phyloP scores from a whole-genome alignment of 2,888 invertebrate genomes.

The Pandemis heparana region DNA sequence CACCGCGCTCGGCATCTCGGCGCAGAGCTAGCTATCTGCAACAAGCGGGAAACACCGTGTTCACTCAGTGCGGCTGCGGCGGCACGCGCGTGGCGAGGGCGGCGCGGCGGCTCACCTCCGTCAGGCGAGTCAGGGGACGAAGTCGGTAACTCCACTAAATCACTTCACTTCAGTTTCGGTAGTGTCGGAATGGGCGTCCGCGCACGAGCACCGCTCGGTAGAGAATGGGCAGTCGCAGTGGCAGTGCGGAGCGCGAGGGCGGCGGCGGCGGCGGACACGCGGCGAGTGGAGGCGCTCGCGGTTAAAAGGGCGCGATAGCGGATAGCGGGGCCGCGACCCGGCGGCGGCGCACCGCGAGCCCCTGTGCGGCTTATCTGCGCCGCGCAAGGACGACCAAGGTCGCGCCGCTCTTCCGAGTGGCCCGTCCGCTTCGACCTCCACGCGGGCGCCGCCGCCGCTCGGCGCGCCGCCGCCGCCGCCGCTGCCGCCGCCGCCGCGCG shows the following conservation, averaged over 20 bases:
- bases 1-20: slow-evolving; percentile 72
- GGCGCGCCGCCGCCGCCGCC: slow-evolving; percentile 15
- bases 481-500: slow-evolving; percentile 13
- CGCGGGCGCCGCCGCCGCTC: slow-evolving; percentile 34
- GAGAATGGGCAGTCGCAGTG: slow-evolving; percentile 47
- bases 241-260: slow-evolving; percentile 52
- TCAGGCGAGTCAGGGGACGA: slow-evolving; percentile 5
- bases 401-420: slow-evolving; percentile 59
- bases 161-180: slow-evolving; percentile 21
- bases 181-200: slow-evolving; percentile 23
- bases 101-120: slow-evolving; percentile 32
- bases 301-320: slow-evolving; percentile 75
- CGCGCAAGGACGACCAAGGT: slow-evolving; percentile 78
- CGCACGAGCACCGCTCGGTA: slow-evolving; percentile 27
- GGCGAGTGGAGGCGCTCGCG: slow-evolving; percentile 50
- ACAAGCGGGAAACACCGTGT: slow-evolving; percentile 51
- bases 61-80: slow-evolving; percentile 14
- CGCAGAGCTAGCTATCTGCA: slow-evolving; percentile 54
- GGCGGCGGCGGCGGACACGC: slow-evolving; percentile 52
- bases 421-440: slow-evolving; percentile 42
- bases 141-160: slow-evolving; percentile 14
- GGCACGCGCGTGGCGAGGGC: not conserved
- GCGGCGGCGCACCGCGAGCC: slow-evolving; percentile 65
- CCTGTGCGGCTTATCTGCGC: slow-evolving; percentile 62
- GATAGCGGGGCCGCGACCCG: slow-evolving; percentile 72